Evolutionary conservation across 2,797 vertebrate species (phyloP).

Genomic region (Betta splendens): DNA sequence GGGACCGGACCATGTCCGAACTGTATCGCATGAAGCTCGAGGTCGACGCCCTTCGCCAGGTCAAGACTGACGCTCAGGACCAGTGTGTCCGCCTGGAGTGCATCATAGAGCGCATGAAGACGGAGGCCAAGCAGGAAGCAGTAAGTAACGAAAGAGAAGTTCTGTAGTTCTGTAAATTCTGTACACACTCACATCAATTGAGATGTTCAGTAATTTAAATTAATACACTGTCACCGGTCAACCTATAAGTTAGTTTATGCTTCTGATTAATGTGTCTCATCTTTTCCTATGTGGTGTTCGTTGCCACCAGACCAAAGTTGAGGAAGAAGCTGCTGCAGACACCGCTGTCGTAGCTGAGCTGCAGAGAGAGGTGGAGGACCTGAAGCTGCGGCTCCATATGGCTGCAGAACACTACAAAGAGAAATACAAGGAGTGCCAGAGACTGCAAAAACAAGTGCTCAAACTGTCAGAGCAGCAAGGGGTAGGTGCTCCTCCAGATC

Average conservation of each 20-base stretch:
- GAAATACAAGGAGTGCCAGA: slow-evolving; percentile 98
- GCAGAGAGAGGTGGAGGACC: slow-evolving; percentile 96
- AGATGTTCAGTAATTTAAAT: too few relatives aligned
- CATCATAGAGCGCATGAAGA: slow-evolving; percentile 79
- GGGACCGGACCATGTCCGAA: slow-evolving; percentile 94
- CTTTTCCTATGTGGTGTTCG: slow-evolving; percentile 12
- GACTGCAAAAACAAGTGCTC: slow-evolving; percentile 94
- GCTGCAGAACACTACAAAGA: slow-evolving; percentile 99
- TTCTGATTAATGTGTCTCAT: slow-evolving; percentile 7
- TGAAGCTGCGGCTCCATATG: slow-evolving; percentile 98
- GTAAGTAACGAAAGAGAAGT: too few relatives aligned
- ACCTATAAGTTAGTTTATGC: background rate
- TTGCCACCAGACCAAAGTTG: slow-evolving; percentile 57
- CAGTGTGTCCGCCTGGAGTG: slow-evolving; percentile 79
- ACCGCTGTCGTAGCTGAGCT: slow-evolving; percentile 86
- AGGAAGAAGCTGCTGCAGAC: slow-evolving; percentile 68
- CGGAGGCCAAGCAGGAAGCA: slow-evolving; percentile 71
- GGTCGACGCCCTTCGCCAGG: slow-evolving; percentile 87
- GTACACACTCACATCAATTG: too few relatives aligned
- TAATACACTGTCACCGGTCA: too few relatives aligned
- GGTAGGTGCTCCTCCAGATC: slow-evolving; percentile 79
- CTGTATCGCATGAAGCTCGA: slow-evolving; percentile 92
- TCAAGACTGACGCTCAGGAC: slow-evolving; percentile 84
- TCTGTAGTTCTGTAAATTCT: too few relatives aligned
- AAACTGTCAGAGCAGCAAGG: slow-evolving; percentile 89